Evolutionary conservation across 1,140 invertebrate species (phyloP).

Genomic region (Lucilia sericata): DNA sequence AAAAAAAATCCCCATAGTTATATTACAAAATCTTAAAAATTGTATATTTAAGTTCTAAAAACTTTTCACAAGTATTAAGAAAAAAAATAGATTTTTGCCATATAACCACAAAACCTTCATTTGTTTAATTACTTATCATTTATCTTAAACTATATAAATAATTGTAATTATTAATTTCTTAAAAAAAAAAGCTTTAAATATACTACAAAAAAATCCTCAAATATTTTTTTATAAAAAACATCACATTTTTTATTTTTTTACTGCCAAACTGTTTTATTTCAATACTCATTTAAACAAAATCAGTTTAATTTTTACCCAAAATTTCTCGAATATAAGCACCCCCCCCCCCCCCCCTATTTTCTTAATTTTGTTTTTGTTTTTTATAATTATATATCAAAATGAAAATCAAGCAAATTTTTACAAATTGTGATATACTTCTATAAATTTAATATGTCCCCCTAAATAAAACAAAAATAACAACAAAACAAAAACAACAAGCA

Average conservation of each 20-base stretch:
- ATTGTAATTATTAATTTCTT: not conserved
- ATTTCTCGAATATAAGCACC: too few species aligned
- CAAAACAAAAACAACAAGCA: not conserved
- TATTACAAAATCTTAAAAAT: not conserved
- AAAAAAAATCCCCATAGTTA: not conserved
- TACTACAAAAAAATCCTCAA: too few species aligned
- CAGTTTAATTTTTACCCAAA: too few species aligned
- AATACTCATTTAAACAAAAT: too few species aligned
- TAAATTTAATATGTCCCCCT: constrained; percentile 14
- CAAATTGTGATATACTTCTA: constrained; percentile 41
- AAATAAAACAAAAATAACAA: not conserved
- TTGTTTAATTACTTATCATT: not conserved
- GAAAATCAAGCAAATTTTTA: constrained; percentile 40
- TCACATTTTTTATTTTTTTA: too few species aligned
- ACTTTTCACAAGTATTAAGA: not conserved
- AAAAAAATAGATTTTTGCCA: not conserved
- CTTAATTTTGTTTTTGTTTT: not conserved
- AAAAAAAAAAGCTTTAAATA: too few species aligned
- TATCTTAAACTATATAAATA: not conserved
- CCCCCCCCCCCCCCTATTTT: not conserved
- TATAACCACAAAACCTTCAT: not conserved
- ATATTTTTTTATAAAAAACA: too few species aligned
- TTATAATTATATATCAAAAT: not conserved
- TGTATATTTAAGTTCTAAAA: too few species aligned
- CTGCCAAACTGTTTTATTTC: too few species aligned